Evolutionary conservation across 2,113 vertebrate species (phyloP).

Genomic region (Chauna torquata): DNA sequence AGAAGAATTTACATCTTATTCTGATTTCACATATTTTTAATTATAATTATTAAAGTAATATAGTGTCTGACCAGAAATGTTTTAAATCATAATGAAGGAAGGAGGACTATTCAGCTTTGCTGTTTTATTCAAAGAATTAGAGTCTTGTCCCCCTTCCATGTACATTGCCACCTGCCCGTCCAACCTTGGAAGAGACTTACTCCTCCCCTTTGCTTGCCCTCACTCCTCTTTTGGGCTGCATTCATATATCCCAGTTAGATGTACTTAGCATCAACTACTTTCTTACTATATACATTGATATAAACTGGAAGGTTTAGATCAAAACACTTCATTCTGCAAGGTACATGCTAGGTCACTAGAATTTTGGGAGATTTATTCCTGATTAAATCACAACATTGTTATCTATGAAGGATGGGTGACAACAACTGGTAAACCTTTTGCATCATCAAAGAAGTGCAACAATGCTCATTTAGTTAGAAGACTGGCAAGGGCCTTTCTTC

Average conservation of each 20-base stretch:
- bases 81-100: background rate
- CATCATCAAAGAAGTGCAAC: background rate
- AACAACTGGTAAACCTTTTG: background rate
- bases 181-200: background rate
- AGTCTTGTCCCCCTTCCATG: background rate
- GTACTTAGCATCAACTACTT: background rate
- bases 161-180: background rate
- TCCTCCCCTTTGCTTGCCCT: background rate
- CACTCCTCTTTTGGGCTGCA: background rate
- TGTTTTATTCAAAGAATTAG: background rate
- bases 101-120: background rate
- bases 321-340: background rate
- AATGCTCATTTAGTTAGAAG: background rate
- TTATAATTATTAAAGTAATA: background rate
- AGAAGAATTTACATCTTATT: background rate
- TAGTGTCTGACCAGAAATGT: background rate
- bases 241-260: background rate
- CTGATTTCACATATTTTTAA: background rate
- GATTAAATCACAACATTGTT: background rate
- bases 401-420: background rate
- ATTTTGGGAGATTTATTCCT: background rate
- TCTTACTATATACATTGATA: background rate
- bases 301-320: background rate
- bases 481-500: background rate
- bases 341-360: background rate